Evolutionary conservation across 1,140 invertebrate species (phyloP).

Genomic region (Trachelipus rathkii): DNA sequence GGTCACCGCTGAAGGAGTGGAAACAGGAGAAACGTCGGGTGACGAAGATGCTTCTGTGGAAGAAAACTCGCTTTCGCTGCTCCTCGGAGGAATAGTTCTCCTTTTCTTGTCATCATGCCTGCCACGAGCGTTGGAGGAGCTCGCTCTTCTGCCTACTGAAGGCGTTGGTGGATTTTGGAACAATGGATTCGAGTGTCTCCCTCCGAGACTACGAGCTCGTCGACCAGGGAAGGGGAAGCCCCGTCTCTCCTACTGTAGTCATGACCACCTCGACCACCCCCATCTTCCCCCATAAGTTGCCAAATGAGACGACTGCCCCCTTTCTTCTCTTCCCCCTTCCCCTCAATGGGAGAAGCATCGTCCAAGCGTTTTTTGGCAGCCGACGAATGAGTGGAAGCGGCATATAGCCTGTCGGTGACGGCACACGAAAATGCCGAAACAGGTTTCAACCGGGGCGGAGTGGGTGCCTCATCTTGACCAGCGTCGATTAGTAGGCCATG

Average conservation of each 20-base stretch:
- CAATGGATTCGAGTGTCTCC: conserved; percentile 12
- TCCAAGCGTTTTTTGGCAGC: conserved; percentile 52
- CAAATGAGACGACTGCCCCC: conserved; percentile 4
- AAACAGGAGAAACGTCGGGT: conserved; percentile 36
- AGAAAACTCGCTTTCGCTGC: conserved; percentile 40
- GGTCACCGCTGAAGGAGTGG: conserved; percentile 26
- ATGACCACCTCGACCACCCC: conserved; percentile 29
- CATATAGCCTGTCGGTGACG: conserved; percentile 53
- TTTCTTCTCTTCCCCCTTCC: background rate
- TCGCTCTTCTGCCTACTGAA: background rate
- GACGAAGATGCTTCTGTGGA: conserved; percentile 43
- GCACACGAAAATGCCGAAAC: conserved; percentile 35
- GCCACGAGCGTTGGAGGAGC: conserved; percentile 18
- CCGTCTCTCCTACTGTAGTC: conserved; percentile 40
- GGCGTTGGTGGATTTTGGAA: background rate
- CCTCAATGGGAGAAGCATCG: background rate
- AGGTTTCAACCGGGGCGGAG: conserved; percentile 5
- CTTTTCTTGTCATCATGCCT: background rate
- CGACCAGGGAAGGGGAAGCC: conserved; percentile 36
- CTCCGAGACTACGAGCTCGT: conserved; percentile 32
- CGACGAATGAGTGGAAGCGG: conserved; percentile 58
- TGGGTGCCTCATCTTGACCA: conserved; percentile 11
- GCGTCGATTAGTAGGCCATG: conserved; percentile 32
- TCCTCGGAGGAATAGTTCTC: background rate
- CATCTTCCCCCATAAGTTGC: background rate